Conservation (phyloP, 2,113 vertebrate species). For the Dryoscopus gambensis region DNA sequence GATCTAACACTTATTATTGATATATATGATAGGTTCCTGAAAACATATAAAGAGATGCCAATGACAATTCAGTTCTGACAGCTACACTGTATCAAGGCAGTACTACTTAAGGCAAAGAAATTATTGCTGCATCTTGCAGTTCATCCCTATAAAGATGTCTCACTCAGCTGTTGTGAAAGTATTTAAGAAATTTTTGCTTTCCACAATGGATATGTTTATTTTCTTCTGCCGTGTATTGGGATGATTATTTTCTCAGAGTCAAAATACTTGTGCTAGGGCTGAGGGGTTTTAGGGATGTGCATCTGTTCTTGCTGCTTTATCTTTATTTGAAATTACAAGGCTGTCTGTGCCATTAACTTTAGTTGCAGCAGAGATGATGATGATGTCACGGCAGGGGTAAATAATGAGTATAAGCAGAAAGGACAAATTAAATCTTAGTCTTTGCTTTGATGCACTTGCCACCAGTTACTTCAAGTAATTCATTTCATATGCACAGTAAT, state of each 20-base stretch:
- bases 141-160: background rate
- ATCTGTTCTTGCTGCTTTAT: background rate
- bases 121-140: background rate
- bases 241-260: background rate
- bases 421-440: background rate
- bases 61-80: background rate
- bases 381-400: background rate
- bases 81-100: background rate
- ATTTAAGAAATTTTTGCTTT: background rate
- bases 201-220: background rate
- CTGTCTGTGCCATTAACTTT: background rate
- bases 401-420: background rate
- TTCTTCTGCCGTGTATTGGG: background rate
- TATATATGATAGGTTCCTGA: background rate
- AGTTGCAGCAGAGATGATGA: background rate
- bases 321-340: background rate
- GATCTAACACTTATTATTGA: background rate
- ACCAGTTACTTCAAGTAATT: background rate
- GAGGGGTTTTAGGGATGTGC: background rate
- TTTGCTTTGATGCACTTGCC: background rate
- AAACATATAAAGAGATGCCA: background rate
- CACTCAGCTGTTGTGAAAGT: background rate
- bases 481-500: background rate
- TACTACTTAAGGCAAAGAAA: background rate
- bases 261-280: background rate